Evolutionary conservation across 2,797 vertebrate genomes (phyloP).

Genomic region (Xenops minutus): DNA sequence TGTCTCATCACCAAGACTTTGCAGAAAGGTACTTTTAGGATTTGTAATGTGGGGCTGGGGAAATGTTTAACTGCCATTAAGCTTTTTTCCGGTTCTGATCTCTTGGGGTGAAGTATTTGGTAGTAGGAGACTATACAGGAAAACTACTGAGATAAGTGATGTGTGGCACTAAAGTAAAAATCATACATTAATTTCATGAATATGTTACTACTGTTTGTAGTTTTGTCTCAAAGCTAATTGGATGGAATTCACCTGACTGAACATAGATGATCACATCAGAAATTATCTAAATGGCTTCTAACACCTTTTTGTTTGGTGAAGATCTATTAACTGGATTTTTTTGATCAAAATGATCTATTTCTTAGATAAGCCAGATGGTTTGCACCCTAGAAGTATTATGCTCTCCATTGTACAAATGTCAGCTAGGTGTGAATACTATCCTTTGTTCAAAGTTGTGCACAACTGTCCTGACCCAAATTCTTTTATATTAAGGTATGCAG

Average conservation of each 20-base stretch:
- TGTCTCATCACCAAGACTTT: neutral
- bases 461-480: neutral
- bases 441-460: neutral
- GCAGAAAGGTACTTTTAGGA: neutral
- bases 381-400: neutral
- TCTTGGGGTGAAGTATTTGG: neutral
- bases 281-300: neutral
- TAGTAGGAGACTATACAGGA: neutral
- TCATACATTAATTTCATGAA: neutral
- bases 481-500: neutral
- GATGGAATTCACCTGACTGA: neutral
- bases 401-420: neutral
- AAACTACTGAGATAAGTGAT: neutral
- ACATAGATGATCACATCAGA: neutral
- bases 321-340: neutral
- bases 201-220: neutral
- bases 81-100: neutral
- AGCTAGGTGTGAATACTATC: neutral
- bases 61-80: neutral
- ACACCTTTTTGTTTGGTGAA: neutral
- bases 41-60: rapidly evolving
- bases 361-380: neutral
- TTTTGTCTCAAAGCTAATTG: neutral
- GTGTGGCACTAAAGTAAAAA: neutral
- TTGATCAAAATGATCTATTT: neutral